A percentile compares a stretch with the other conserved stretches of the same genome.
Conservation (phyloP, 2,113 vertebrate species). For the Cinclus cinclus region DNA sequence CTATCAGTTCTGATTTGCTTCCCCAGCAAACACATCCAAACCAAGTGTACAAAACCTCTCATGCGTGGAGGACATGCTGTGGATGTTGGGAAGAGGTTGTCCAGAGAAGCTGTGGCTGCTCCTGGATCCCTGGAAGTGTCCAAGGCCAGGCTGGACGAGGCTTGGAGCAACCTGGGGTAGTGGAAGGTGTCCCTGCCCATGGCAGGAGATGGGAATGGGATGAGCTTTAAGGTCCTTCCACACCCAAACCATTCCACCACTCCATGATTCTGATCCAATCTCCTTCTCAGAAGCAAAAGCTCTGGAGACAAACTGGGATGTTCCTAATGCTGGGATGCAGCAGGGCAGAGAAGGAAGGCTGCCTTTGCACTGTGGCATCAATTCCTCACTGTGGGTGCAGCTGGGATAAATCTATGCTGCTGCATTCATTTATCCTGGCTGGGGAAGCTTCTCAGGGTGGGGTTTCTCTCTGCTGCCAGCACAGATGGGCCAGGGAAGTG, state of each 20-base stretch:
- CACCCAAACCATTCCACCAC: not conserved
- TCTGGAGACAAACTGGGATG: not conserved
- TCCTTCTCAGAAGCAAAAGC: not conserved
- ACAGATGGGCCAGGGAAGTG: not conserved
- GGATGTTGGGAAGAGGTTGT: not conserved
- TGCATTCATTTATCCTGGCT: not conserved
- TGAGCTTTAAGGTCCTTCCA: not conserved
- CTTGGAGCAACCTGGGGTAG: accelerated
- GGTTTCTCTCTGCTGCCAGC: not conserved
- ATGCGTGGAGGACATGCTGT: accelerated
- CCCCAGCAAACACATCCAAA: not conserved
- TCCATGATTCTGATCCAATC: not conserved
- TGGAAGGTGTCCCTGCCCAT: not conserved
- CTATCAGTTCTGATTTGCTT: accelerated
- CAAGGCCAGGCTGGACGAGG: not conserved
- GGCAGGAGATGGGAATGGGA: not conserved
- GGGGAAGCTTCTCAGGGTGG: not conserved
- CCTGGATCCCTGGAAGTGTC: not conserved
- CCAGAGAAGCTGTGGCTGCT: not conserved
- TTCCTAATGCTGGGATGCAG: not conserved
- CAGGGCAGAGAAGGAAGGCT: not conserved
- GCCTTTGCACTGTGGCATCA: accelerated
- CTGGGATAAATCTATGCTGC: conserved; percentile 5
- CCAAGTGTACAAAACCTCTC: not conserved
- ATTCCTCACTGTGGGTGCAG: not conserved